These are phyloP conservation scores for Polyommatus iphigenia DNA, from an alignment of 2,888 invertebrate genomes.

Conservation along the genomic window DNA sequence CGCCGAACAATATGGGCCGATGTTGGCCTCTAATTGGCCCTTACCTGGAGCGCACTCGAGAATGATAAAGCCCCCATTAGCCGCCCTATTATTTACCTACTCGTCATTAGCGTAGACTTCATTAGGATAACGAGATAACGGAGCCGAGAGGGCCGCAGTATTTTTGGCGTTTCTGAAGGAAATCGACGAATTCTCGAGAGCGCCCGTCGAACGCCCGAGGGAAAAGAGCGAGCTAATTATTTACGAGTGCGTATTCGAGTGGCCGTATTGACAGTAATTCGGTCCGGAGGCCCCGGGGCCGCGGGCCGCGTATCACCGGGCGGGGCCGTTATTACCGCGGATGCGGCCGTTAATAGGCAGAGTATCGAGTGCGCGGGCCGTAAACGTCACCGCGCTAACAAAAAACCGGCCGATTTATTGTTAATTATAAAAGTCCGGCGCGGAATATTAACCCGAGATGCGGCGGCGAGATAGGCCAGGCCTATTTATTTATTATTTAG, in stretches of 20 bases:
- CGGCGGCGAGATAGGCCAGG: constrained; percentile 67
- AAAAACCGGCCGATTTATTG: constrained; percentile 79
- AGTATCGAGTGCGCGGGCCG: constrained; percentile 55
- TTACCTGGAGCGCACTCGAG: constrained; percentile 80
- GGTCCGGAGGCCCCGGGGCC: constrained; percentile 35
- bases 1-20: constrained; percentile 79
- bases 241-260: constrained; percentile 51
- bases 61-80: constrained; percentile 81
- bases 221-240: constrained; percentile 63
- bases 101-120: constrained; percentile 81
- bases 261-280: constrained; percentile 29
- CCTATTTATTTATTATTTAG: constrained; percentile 81
- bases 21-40: constrained; percentile 80
- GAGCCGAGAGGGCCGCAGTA: constrained; percentile 61
- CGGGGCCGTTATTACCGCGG: constrained; percentile 35
- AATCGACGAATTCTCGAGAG: constrained; percentile 56
- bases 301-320: neutral
- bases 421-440: constrained; percentile 78
- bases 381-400: constrained; percentile 58
- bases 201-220: constrained; percentile 48
- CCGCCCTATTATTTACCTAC: constrained; percentile 81
- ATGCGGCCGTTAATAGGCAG: constrained; percentile 59
- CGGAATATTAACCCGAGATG: constrained; percentile 75
- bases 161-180: constrained; percentile 71
- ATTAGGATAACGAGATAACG: constrained; percentile 81